A percentile compares a stretch with the other conserved stretches of the same genome.
Conservation (phyloP, 2,888 invertebrate species). For the Lottia gigantea region DNA sequence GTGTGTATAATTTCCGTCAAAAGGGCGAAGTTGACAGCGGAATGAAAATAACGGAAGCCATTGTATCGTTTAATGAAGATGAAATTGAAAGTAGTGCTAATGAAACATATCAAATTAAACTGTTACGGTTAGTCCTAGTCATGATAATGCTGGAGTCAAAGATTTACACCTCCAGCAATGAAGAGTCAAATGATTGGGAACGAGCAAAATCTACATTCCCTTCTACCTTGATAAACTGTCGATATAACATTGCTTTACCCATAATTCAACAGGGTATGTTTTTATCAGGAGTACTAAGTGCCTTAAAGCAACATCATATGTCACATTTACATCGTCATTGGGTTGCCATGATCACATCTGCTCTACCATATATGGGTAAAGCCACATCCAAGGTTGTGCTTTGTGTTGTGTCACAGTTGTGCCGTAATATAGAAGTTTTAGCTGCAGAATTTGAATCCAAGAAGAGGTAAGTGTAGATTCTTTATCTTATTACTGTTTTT, state of each 20-base stretch:
- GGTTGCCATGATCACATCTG: slow-evolving; percentile 83
- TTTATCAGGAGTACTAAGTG: slow-evolving; percentile 81
- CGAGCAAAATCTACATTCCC: slow-evolving; percentile 53
- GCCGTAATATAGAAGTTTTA: slow-evolving; percentile 80
- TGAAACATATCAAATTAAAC: slow-evolving; percentile 64
- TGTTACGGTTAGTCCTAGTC: slow-evolving; percentile 75
- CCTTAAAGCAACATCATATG: slow-evolving; percentile 78
- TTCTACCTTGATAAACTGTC: slow-evolving; percentile 50
- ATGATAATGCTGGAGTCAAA: slow-evolving; percentile 82
- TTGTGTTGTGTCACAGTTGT: slow-evolving; percentile 82
- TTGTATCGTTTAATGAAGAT: slow-evolving; percentile 78
- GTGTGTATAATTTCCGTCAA: slow-evolving; percentile 73
- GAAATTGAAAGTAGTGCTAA: slow-evolving; percentile 54
- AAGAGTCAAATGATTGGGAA: slow-evolving; percentile 45
- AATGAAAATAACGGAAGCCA: slow-evolving; percentile 79
- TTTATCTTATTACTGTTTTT: too few species aligned
- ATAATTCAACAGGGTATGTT: slow-evolving; percentile 83
- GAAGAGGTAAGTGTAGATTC: background rate
- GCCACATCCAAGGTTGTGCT: slow-evolving; percentile 82
- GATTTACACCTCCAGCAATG: slow-evolving; percentile 69
- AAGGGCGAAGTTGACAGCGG: slow-evolving; percentile 29
- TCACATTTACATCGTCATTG: slow-evolving; percentile 84
- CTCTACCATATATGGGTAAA: slow-evolving; percentile 81
- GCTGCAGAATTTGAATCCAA: slow-evolving; percentile 63
- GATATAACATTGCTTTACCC: slow-evolving; percentile 56